Conservation (phyloP, 2,888 invertebrate species). For the Hydroisotoma schaefferi region DNA sequence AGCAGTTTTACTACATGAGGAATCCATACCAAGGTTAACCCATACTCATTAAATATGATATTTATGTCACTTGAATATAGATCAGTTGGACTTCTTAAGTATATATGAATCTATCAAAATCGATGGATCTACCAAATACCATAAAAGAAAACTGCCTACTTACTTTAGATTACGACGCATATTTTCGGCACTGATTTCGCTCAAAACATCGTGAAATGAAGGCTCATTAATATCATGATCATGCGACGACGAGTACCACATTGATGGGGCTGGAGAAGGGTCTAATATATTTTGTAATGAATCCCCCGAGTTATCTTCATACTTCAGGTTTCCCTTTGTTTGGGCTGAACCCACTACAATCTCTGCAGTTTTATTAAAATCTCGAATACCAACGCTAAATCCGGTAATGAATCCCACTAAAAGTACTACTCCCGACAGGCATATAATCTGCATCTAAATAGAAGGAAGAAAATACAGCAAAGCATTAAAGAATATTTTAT, state of each 20-base stretch:
- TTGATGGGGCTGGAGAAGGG: constrained; percentile 21
- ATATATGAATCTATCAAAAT: too few species aligned
- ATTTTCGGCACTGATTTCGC: constrained; percentile 46
- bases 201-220: constrained; percentile 43
- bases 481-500: too few species aligned
- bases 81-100: too few species aligned
- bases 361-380: neutral
- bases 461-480: neutral
- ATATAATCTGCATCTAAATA: constrained; percentile 39
- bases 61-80: too few species aligned
- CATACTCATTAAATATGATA: too few species aligned
- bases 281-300: constrained; percentile 11
- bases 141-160: constrained; percentile 13
- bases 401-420: constrained; percentile 44
- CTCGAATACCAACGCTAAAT: constrained; percentile 38
- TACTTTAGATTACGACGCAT: constrained; percentile 48
- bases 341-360: neutral
- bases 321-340: neutral
- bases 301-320: neutral
- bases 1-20: too few species aligned
- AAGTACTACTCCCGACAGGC: constrained; percentile 39
- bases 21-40: too few species aligned
- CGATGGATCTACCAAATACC: too few species aligned
- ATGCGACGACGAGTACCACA: constrained; percentile 20
- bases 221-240: constrained; percentile 44